Percentiles rank a stretch among this genome's conserved stretches.
These are phyloP conservation scores for Stegana nigrithorax DNA, from an alignment of 2,888 invertebrate genomes.

Conservation along the genomic window DNA sequence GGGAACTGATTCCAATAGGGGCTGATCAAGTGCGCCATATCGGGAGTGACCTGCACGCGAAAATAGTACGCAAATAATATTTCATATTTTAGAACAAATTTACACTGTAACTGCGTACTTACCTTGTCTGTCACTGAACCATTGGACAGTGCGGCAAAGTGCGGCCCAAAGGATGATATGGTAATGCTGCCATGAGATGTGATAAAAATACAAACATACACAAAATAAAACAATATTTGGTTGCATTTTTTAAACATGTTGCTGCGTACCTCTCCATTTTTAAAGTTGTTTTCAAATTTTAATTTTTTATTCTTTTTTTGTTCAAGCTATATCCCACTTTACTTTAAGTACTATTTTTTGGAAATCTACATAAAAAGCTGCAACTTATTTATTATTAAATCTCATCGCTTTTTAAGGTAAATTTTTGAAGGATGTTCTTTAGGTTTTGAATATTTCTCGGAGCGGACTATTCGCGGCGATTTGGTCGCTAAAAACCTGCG, in stretches of 20 bases:
- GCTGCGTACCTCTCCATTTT: slow-evolving; percentile 41
- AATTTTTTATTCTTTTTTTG: no score
- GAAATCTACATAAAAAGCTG: slow-evolving; percentile 56
- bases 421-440: slow-evolving; percentile 22
- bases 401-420: slow-evolving; percentile 54
- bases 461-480: slow-evolving; percentile 62
- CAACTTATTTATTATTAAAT: slow-evolving; percentile 55
- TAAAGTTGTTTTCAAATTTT: no score
- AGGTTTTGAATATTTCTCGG: slow-evolving; percentile 48
- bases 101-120: no score
- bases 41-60: slow-evolving; percentile 70
- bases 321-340: slow-evolving; percentile 49
- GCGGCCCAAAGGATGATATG: slow-evolving; percentile 67
- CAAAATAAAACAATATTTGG: no score
- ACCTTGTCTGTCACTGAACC: slow-evolving; percentile 87
- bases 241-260: no score
- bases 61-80: not conserved
- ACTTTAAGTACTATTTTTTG: slow-evolving; percentile 33
- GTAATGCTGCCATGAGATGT: no score
- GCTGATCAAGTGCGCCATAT: slow-evolving; percentile 77
- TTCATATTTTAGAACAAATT: not conserved
- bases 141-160: slow-evolving; percentile 70
- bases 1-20: slow-evolving; percentile 89
- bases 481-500: slow-evolving; percentile 57
- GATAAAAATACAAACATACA: no score